phyloP scores from a whole-genome alignment of 2,797 vertebrate genomes.

The Choloepus didactylus region DNA sequence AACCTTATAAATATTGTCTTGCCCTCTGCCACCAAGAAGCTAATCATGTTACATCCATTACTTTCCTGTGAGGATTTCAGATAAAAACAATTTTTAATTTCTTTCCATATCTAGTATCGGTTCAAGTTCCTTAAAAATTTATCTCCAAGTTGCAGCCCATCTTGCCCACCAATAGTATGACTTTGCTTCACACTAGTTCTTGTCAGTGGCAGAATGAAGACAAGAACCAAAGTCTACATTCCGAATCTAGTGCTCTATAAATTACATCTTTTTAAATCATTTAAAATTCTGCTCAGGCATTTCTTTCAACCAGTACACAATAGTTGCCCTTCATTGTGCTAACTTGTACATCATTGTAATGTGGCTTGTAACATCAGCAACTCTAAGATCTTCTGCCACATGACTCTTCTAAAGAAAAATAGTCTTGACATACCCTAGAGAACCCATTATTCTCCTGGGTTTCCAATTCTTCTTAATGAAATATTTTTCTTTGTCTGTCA shows the following conservation, averaged over 20 bases:
- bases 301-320: background rate
- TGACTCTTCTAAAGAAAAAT: background rate
- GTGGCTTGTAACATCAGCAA: background rate
- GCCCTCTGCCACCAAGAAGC: background rate
- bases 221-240: background rate
- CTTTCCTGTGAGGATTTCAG: conserved; percentile 1
- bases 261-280: background rate
- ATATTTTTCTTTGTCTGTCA: conserved; percentile 16
- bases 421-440: background rate
- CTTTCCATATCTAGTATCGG: background rate
- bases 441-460: background rate
- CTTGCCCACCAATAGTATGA: background rate
- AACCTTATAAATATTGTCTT: background rate
- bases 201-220: background rate
- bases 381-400: background rate
- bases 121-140: background rate
- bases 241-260: background rate
- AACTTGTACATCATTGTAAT: background rate
- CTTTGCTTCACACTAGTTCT: background rate
- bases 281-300: background rate
- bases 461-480: conserved; percentile 40
- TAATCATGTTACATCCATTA: background rate
- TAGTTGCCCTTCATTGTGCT: background rate
- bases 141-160: background rate
- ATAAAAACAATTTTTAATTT: background rate